A percentile compares a stretch with the other conserved stretches of the same genome.
These are phyloP conservation scores for Hephaestus fuliginosus DNA, from an alignment of 2,797 vertebrate genomes.

Conservation along the genomic window DNA sequence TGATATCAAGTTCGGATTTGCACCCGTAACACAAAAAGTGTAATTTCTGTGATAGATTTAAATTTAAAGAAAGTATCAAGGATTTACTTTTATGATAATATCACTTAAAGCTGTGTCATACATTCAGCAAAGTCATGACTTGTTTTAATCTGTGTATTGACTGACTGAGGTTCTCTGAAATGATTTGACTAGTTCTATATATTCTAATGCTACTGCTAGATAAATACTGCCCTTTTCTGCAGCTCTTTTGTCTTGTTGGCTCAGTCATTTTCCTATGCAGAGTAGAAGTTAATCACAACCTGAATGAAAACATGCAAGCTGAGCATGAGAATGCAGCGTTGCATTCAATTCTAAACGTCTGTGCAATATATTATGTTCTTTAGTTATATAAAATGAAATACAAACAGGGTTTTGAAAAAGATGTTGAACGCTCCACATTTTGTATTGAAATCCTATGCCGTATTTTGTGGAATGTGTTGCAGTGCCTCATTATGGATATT, in stretches of 20 bases:
- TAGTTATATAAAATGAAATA: slow-evolving; percentile 30
- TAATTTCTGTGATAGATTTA: slow-evolving; percentile 9
- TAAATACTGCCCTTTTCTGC: slow-evolving; percentile 57
- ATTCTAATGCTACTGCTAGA: slow-evolving; percentile 53
- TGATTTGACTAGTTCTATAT: slow-evolving; percentile 49
- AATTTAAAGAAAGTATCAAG: background rate
- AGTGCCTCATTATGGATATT: slow-evolving; percentile 75
- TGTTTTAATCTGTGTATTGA: slow-evolving; percentile 39
- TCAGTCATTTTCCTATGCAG: slow-evolving; percentile 59
- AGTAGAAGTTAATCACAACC: slow-evolving; percentile 30
- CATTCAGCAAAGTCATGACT: slow-evolving; percentile 10
- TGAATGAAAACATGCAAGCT: slow-evolving; percentile 57
- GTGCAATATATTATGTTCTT: slow-evolving; percentile 59
- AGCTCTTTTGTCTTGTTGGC: slow-evolving; percentile 46
- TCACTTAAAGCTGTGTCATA: slow-evolving; percentile 16
- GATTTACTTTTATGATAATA: slow-evolving; percentile 11
- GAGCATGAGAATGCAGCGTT: slow-evolving; percentile 61
- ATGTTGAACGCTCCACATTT: slow-evolving; percentile 61
- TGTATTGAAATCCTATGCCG: slow-evolving; percentile 58
- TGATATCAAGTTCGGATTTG: slow-evolving; percentile 33
- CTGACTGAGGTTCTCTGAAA: slow-evolving; percentile 41
- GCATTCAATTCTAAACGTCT: slow-evolving; percentile 45
- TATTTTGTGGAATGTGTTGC: slow-evolving; percentile 78
- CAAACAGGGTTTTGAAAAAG: slow-evolving; percentile 48
- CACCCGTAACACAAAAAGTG: slow-evolving; percentile 13